Conservation (phyloP, 2,888 invertebrate genomes). For the Tinea pellionella region DNA sequence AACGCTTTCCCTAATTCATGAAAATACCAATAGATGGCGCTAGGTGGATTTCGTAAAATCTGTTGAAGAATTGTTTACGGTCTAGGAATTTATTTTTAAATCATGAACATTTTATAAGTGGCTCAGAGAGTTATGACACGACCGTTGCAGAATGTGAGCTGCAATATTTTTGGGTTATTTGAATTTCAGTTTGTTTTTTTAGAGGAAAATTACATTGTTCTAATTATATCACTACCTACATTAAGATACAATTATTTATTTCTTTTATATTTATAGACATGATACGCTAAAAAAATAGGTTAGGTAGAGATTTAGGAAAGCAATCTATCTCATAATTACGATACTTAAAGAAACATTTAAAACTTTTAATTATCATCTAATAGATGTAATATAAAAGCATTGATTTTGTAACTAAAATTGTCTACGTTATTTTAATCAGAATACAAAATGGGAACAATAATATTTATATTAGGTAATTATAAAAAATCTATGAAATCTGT, state of each 20-base stretch:
- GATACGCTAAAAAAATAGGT: no score
- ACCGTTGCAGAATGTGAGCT: conserved; percentile 29
- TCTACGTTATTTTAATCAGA: no score
- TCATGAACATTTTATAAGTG: conserved; percentile 56
- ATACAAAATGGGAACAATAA: no score
- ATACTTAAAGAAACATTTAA: no score
- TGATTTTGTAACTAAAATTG: no score
- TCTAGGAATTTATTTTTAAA: conserved; percentile 57
- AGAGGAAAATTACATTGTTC: neutral
- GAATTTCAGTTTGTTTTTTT: neutral
- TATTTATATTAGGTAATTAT: no score
- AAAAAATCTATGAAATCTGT: no score
- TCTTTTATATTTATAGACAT: neutral
- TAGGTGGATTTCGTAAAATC: conserved; percentile 14
- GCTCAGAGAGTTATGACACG: conserved; percentile 49
- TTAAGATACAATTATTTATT: conserved; percentile 11
- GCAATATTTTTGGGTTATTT: conserved; percentile 12
- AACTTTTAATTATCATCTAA: no score
- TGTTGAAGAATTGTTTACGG: conserved; percentile 33
- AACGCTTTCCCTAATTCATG: neutral
- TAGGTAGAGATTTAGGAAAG: no score
- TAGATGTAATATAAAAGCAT: no score
- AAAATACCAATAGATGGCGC: conserved; percentile 1
- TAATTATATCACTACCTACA: conserved; percentile 6
- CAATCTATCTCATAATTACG: no score